Conservation (phyloP, 2,888 invertebrate species). For the Epicampocera succincta region DNA sequence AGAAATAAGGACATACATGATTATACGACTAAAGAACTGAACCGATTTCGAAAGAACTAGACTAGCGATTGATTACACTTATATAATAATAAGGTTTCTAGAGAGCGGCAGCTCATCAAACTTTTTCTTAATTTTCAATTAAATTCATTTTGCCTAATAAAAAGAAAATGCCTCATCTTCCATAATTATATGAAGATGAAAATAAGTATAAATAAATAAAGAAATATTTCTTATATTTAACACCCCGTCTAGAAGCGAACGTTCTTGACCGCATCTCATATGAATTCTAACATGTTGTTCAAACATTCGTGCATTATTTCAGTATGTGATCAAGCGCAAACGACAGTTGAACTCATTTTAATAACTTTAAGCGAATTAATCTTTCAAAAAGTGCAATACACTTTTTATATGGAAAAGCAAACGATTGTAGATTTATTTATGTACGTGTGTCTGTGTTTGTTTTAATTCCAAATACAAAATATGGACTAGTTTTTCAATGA, state of each 20-base stretch:
- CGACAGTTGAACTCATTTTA: slow-evolving; percentile 16
- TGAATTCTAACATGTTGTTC: slow-evolving; percentile 33
- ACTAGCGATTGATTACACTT: no score
- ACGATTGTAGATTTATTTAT: neutral
- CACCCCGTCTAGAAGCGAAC: neutral
- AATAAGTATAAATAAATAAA: neutral
- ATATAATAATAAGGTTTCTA: no score
- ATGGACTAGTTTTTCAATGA: slow-evolving; percentile 21
- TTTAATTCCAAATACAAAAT: slow-evolving; percentile 8
- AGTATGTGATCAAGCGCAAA: neutral
- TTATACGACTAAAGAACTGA: no score
- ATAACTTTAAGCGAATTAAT: slow-evolving; percentile 11
- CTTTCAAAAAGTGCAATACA: neutral
- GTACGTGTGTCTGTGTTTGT: no score
- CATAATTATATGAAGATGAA: no score
- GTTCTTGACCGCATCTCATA: slow-evolving; percentile 49
- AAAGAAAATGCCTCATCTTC: no score
- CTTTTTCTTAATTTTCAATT: no score
- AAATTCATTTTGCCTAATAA: no score
- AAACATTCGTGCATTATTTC: slow-evolving; percentile 12
- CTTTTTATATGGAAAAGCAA: no score
- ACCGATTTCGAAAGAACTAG: no score
- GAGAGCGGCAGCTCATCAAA: no score
- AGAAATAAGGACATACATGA: no score
- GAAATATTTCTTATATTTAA: slow-evolving; percentile 1